Evolutionary conservation across 2,797 vertebrate genomes (phyloP).

Genomic region (Lepidocolaptes lacrymiger): DNA sequence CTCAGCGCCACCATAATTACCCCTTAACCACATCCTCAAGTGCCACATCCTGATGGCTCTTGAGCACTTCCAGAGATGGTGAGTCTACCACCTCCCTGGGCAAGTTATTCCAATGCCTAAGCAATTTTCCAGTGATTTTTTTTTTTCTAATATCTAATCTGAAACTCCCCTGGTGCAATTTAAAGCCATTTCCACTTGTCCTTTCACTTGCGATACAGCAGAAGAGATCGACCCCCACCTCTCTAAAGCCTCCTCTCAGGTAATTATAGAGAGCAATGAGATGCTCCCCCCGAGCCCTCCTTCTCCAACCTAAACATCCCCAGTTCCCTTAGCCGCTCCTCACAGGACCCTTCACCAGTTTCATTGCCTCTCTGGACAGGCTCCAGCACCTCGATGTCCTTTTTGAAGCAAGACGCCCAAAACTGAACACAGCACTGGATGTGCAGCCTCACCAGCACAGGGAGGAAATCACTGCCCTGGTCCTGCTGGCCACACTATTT

Average conservation of each 20-base stretch:
- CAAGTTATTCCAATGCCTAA: background rate
- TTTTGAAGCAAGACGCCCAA: background rate
- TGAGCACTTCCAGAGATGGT: background rate
- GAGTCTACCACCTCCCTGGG: too few species aligned
- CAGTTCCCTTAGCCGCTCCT: background rate
- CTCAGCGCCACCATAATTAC: background rate
- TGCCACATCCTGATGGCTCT: background rate
- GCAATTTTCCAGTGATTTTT: background rate
- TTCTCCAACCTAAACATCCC: background rate
- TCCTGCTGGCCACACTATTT: background rate
- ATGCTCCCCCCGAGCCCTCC: background rate
- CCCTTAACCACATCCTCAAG: background rate
- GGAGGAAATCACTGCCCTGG: background rate
- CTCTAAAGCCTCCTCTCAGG: background rate
- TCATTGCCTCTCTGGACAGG: too few species aligned
- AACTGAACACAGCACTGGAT: too few species aligned
- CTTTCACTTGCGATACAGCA: background rate
- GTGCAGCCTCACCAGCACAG: background rate
- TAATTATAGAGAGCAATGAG: background rate
- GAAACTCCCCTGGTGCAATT: background rate
- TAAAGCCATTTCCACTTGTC: background rate
- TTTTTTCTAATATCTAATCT: background rate
- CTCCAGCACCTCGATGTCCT: background rate
- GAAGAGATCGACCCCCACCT: accelerated
- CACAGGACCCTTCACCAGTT: background rate